Conservation (phyloP, 30 jellyfish, hydroid and myxozoan species). For the Aurelia sp. region DNA sequence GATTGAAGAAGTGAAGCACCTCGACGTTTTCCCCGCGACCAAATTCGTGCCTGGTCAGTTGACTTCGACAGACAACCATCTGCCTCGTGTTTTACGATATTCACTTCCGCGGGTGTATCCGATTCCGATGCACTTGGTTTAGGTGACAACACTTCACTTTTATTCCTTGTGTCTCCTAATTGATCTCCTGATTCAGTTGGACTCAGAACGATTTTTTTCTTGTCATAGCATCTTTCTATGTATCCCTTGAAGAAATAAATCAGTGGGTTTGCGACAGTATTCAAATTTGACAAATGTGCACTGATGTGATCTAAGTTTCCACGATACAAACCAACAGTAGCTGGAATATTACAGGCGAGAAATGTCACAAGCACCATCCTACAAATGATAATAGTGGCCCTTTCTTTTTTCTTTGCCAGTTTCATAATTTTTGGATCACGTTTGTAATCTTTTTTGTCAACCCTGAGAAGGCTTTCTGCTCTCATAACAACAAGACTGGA, state of each 20-base stretch:
- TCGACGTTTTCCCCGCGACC: too few species aligned
- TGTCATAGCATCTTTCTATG: background rate
- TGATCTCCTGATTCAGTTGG: background rate
- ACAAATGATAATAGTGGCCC: background rate
- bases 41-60: too few species aligned
- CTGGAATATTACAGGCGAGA: background rate
- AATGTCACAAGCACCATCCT: background rate
- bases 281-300: background rate
- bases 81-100: too few species aligned
- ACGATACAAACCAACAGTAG: background rate
- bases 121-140: too few species aligned
- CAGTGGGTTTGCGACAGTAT: background rate
- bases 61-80: too few species aligned
- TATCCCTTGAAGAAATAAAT: background rate
- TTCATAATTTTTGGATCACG: background rate
- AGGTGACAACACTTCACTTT: too few species aligned
- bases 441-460: background rate
- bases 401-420: background rate
- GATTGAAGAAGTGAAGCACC: too few species aligned
- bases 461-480: background rate
- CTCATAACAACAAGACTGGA: too few species aligned
- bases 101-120: too few species aligned
- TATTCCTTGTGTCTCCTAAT: too few species aligned
- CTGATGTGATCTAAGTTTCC: background rate
- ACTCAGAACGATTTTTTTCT: background rate